These are phyloP conservation scores for Drosophila nasuta DNA, from an alignment of 1,140 invertebrate species.

Conservation along the genomic window DNA sequence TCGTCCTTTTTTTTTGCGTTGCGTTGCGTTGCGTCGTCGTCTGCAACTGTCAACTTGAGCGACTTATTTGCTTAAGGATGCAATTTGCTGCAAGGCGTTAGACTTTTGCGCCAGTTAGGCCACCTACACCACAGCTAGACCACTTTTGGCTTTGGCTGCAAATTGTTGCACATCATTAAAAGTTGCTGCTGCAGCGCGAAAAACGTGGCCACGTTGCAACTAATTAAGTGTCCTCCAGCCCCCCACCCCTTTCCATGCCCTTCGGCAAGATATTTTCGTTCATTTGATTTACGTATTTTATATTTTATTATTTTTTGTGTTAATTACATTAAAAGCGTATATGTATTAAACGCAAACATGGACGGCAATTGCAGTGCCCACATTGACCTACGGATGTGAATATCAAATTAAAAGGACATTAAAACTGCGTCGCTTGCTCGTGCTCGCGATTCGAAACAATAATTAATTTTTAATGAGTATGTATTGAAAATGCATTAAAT, in stretches of 20 bases:
- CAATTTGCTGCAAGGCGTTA: conserved; percentile 38
- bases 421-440: conserved; percentile 10
- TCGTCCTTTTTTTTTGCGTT: conserved; percentile 5
- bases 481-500: conserved; percentile 72
- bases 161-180: conserved; percentile 52
- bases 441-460: conserved; percentile 31
- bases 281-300: background rate
- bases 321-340: conserved; percentile 71
- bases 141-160: conserved; percentile 7
- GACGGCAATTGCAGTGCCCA: conserved; percentile 20
- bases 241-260: no score
- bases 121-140: conserved; percentile 15
- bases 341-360: conserved; percentile 52
- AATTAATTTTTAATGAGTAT: conserved; percentile 78
- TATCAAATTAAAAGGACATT: conserved; percentile 74
- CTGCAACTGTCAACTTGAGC: conserved; percentile 50
- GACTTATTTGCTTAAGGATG: conserved; percentile 58
- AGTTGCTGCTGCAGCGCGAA: conserved; percentile 26
- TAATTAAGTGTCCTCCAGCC: conserved; percentile 32
- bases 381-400: conserved; percentile 42
- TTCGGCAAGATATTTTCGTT: no score
- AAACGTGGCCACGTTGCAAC: conserved; percentile 23
- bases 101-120: conserved; percentile 25
- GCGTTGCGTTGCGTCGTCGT: conserved; percentile 16
- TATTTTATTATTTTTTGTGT: conserved; percentile 21